Base-by-base conservation (phyloP, 2,888 invertebrate species). In the Metellina segmentata region DNA sequence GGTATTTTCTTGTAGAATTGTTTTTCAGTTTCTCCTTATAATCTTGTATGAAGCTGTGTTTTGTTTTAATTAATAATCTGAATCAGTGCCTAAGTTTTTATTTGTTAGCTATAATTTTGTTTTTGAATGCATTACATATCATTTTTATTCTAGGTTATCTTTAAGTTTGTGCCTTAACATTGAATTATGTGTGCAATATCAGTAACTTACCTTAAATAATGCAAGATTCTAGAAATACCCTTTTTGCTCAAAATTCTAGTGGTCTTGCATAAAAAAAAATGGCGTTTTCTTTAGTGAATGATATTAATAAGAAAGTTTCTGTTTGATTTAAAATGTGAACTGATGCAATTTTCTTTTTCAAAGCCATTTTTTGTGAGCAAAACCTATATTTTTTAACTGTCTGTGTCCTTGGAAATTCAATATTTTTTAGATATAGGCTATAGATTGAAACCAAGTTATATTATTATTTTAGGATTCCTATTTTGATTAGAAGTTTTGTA, bases 141-240 rank as follows among this genome's bases (percentile, higher is more conserved):
- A 85, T 85, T 85, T 85, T 61, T 75, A 75, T 85, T 74, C 61
- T 61, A 74, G 83, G 74, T 52, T 75, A 34, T 75, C 20, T 34
- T 20, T 85, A 85, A 75, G 48, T 72, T 52, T 72, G 70, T 61
- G 7, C 9, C 53, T 82, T n/a, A 82, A 19, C 34, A 61, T 11
- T 51, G 71, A 51, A 16, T 72, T 71, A 49, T 81, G 20, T 75
- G 85, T 85, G 85, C 85, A 75, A 85, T 85, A 82, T 75, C 13
- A 11, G 16, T 11, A 16, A 61, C 53, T 75, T 81, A 9, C 49
- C 19, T 52, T 81, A 34, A 34, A 81, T 81, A 19, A 16, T 13
- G 48, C 70, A 72, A n/a, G n/a, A 71, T 48, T 81, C 13, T 74
- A 49, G 16, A 69, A 69, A 72, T 34, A 34, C 61, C 11, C 16